Percentiles rank a stretch among this genome's conserved stretches.
Conservation (phyloP, 2,113 vertebrate species). For the Nipponia nippon region DNA sequence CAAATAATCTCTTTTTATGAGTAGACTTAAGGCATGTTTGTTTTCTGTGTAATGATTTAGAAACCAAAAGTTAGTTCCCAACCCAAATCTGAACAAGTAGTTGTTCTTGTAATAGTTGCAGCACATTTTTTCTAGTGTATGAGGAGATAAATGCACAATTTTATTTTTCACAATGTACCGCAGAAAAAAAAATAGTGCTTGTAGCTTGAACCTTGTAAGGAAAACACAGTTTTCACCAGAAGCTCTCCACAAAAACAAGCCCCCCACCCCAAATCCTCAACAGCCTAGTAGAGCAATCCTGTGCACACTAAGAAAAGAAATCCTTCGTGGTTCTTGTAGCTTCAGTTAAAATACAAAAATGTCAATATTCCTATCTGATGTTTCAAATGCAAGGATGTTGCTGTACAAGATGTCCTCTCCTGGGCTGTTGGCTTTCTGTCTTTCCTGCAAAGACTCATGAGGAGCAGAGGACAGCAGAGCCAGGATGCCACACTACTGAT, state of each 20-base stretch:
- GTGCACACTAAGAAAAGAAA: background rate
- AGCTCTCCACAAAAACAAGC: background rate
- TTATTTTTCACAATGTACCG: background rate
- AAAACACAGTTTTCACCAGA: background rate
- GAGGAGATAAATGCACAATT: background rate
- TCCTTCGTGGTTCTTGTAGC: background rate
- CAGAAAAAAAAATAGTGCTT: background rate
- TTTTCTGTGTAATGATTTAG: background rate
- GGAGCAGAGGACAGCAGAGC: background rate
- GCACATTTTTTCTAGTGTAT: background rate
- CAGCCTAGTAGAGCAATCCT: background rate
- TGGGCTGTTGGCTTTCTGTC: background rate
- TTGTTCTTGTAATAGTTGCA: background rate
- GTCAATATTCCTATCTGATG: background rate
- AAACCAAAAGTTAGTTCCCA: background rate
- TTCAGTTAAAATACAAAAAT: background rate
- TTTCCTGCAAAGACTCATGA: background rate
- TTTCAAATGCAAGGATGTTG: background rate
- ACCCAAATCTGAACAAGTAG: background rate
- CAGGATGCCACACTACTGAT: too few species aligned
- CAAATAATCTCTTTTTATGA: conserved; percentile 46
- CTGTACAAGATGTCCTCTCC: background rate
- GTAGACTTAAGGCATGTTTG: background rate
- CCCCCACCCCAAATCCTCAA: background rate
- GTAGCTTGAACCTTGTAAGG: background rate